Conservation (phyloP, 2,113 vertebrate species). For the Campylomormyrus numenius region DNA sequence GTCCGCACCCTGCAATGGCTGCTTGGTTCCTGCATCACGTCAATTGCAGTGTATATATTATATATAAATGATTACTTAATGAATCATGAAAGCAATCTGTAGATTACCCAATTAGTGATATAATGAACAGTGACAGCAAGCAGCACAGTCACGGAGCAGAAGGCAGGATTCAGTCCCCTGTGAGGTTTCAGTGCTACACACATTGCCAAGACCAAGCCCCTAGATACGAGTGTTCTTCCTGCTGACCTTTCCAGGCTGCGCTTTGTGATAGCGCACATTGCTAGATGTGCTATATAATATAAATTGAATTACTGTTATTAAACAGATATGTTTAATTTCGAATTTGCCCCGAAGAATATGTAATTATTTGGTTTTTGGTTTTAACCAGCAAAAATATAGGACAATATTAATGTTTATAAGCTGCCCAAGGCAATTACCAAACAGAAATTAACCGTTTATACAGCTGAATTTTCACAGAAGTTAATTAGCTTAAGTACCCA, state of each 20-base stretch:
- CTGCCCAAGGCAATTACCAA: neutral
- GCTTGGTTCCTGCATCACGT: neutral
- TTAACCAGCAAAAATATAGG: neutral
- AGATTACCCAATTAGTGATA: neutral
- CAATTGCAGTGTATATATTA: neutral
- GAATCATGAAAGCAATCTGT: neutral
- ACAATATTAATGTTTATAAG: neutral
- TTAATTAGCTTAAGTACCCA: neutral
- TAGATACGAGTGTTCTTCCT: neutral
- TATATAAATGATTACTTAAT: neutral
- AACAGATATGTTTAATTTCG: neutral
- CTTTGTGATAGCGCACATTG: neutral
- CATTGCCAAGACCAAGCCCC: neutral
- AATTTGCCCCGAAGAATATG: neutral
- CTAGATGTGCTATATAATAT: neutral
- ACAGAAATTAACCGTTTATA: neutral
- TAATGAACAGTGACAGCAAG: neutral
- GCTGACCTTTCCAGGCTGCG: neutral
- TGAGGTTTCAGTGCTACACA: neutral
- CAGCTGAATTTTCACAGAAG: neutral
- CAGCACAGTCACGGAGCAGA: neutral
- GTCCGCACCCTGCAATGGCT: neutral
- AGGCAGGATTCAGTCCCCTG: neutral
- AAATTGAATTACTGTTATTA: neutral
- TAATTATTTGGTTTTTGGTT: neutral